Conservation (phyloP, 2,797 vertebrate genomes). For the Aulostomus chinensis region DNA sequence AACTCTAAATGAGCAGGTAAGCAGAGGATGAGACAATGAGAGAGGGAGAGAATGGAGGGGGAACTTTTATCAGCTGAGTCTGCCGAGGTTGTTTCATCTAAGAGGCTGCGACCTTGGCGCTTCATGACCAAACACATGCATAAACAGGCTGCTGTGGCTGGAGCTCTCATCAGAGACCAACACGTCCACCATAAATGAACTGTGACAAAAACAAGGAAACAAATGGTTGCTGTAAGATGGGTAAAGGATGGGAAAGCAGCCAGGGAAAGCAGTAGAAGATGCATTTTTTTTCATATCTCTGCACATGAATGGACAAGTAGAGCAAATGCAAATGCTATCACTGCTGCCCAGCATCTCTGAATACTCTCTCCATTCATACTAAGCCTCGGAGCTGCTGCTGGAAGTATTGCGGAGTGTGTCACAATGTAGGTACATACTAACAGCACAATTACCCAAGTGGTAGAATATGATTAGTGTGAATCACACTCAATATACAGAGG, state of each 20-base stretch:
- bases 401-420: neutral
- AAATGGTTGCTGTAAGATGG: constrained; percentile 29
- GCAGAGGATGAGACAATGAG: constrained; percentile 21
- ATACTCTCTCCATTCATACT: too few species aligned
- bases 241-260: constrained; percentile 1
- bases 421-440: neutral
- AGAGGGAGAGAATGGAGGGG: neutral
- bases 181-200: constrained; percentile 24
- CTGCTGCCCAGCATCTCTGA: too few species aligned
- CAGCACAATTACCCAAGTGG: too few species aligned
- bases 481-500: neutral
- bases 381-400: neutral
- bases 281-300: neutral
- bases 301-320: neutral
- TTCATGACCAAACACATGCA: constrained; percentile 5
- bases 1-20: constrained; percentile 14
- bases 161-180: constrained; percentile 51
- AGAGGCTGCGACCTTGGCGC: constrained; percentile 56
- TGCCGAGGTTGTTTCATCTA: constrained; percentile 20
- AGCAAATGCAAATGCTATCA: constrained; percentile 4
- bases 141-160: constrained; percentile 20
- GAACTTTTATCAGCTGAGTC: constrained; percentile 34
- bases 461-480: neutral
- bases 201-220: constrained; percentile 45
- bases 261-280: neutral